Conservation (phyloP, 1,140 invertebrate species). For the Diorhabda sublineata region DNA sequence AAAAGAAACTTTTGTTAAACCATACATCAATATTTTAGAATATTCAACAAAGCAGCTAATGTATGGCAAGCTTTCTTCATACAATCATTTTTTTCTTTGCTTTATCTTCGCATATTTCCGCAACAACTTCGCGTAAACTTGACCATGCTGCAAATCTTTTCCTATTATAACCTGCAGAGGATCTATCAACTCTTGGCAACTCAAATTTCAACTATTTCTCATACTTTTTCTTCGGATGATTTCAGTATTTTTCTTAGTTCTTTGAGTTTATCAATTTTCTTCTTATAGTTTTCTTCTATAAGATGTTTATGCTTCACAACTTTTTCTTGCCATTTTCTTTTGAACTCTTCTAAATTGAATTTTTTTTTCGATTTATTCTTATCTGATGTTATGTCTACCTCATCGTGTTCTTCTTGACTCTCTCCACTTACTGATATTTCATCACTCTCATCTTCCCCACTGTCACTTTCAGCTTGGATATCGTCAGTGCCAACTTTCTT, state of each 20-base stretch:
- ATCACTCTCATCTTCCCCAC: slow-evolving; percentile 4
- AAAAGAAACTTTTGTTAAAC: too few species aligned
- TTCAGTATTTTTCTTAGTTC: slow-evolving; percentile 19
- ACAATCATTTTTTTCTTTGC: too few species aligned
- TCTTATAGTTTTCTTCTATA: slow-evolving; percentile 21
- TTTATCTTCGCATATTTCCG: too few species aligned
- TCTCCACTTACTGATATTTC: neutral
- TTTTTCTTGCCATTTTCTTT: slow-evolving; percentile 16
- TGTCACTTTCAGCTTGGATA: neutral
- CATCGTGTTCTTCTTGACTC: slow-evolving; percentile 9
- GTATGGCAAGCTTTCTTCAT: too few species aligned
- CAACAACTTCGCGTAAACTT: too few species aligned
- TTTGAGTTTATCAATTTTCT: slow-evolving; percentile 20
- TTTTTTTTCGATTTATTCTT: slow-evolving; percentile 12
- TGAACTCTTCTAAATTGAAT: slow-evolving; percentile 16
- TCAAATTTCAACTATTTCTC: neutral
- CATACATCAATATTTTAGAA: too few species aligned
- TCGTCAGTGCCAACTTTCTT: slow-evolving; percentile 16
- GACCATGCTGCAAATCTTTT: too few species aligned
- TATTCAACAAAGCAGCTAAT: too few species aligned
- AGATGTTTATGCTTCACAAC: slow-evolving; percentile 6
- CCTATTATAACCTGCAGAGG: too few species aligned
- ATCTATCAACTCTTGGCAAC: too few species aligned
- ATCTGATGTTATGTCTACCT: slow-evolving; percentile 8
- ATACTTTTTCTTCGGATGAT: slow-evolving; percentile 12